phyloP scores from a whole-genome alignment of 2,113 vertebrate genomes.

The Cnemophilus loriae region DNA sequence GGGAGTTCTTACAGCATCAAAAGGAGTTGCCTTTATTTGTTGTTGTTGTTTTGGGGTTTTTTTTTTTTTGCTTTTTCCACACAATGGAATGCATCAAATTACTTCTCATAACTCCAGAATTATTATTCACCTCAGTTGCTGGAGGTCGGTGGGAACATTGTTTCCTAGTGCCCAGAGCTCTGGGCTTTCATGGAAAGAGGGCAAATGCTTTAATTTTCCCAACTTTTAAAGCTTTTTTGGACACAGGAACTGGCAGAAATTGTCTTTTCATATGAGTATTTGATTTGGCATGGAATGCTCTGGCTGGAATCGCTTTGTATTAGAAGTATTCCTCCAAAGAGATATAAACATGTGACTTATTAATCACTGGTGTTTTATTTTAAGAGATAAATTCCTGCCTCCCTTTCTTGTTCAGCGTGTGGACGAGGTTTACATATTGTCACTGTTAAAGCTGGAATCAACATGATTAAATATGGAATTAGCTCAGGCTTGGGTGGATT shows the following conservation, averaged over 20 bases:
- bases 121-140: conserved; percentile 21
- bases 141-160: background rate
- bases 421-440: conserved; percentile 32
- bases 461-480: conserved; percentile 45
- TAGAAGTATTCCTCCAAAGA: conserved; percentile 56
- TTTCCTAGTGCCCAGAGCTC: conserved; percentile 16
- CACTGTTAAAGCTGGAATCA: conserved; percentile 35
- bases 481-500: conserved; percentile 30
- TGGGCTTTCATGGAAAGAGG: conserved; percentile 35
- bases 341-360: conserved; percentile 68
- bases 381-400: conserved; percentile 44
- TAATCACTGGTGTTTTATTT: conserved; percentile 60
- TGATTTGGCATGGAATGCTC: conserved; percentile 54
- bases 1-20: background rate
- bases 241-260: conserved; percentile 44
- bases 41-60: background rate
- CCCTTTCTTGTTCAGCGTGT: conserved; percentile 25
- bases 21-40: background rate
- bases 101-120: background rate
- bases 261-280: conserved; percentile 51
- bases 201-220: conserved; percentile 38
- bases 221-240: conserved; percentile 45
- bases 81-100: background rate
- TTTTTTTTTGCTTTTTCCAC: background rate
- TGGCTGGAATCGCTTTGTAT: conserved; percentile 44